Evolutionary conservation across 2,888 invertebrate genomes (phyloP).

Genomic region (Fragum whitleyi): DNA sequence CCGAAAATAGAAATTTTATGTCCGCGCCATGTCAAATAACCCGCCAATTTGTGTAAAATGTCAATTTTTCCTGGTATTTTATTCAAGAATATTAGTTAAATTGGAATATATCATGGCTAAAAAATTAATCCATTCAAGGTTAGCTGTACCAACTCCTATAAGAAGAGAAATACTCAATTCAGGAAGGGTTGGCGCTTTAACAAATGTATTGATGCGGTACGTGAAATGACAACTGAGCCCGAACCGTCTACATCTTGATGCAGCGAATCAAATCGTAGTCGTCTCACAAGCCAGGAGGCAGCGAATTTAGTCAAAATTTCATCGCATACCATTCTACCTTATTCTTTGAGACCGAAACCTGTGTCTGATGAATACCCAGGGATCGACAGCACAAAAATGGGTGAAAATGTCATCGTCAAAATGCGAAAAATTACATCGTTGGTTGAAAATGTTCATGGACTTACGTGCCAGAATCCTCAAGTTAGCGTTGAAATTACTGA

Average conservation of each 20-base stretch:
- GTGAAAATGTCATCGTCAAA: slow-evolving; percentile 7
- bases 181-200: neutral
- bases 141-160: neutral
- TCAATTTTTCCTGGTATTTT: neutral
- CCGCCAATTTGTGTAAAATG: too few relatives aligned
- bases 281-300: too few relatives aligned
- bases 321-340: too few relatives aligned
- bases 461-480: too few relatives aligned
- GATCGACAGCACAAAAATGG: too few relatives aligned
- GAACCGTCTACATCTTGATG: neutral
- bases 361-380: too few relatives aligned
- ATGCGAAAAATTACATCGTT: neutral
- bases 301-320: too few relatives aligned
- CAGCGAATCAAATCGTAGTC: neutral
- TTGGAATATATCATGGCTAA: neutral
- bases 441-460: too few relatives aligned
- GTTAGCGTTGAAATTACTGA: too few relatives aligned
- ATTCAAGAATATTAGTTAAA: neutral
- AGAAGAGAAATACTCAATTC: slow-evolving; percentile 1
- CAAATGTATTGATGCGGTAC: neutral
- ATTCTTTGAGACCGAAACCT: too few relatives aligned
- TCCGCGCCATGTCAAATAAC: too few relatives aligned
- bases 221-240: neutral
- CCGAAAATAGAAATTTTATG: too few relatives aligned
- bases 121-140: neutral